Evolutionary conservation across 2,113 vertebrate species (phyloP), one percentile per base, ranked within the genome.

Genomic region (Gorsachius goisagi): DNA sequence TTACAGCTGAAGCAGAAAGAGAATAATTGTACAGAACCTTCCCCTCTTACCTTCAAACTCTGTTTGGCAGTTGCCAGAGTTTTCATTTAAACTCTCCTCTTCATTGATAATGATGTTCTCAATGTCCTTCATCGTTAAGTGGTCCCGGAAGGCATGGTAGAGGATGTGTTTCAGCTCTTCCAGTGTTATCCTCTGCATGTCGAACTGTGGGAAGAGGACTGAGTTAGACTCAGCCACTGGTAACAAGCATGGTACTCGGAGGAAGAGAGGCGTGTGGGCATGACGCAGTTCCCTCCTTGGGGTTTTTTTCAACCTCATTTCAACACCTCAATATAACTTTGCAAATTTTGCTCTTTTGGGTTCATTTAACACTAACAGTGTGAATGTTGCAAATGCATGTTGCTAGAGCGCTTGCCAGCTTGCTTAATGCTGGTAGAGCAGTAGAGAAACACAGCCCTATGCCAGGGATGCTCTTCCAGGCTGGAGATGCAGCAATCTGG

Each of bases 101-200:
- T 99, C 99, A 0, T 98, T 99, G 98, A 99, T 99, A 97, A 99
- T 99, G 97, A 99, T 99, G 98, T 99, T 99, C 97, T 99, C 99
- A 0, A 99, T 99, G 98, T 99, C 99, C 98, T 99, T 99, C 99
- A 99, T 99, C 5, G 99, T 99, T 76, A 99, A 96, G 96, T 99
- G 99, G 97, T 99, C 99, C 15, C 98, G 99, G 98, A 99, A 99
- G 95, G 99, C 99, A 3, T 99, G 99, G 97, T 99, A 99, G 69
- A 99, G 98, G 96, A 99, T 99, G 97, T 99, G 99, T 97, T 99
- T 99, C 94, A 99, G 97, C 97, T 99, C 99, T 77, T 99, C 99
- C 98, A 99, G 97, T 2, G 99, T 99, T 98, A 99, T 99, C 95
- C 98, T 98, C 96, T 99, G 99, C 99, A 99, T 99, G 98, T 99